Conservation (phyloP, 2,797 vertebrate species). For the Protosalanx chinensis region DNA sequence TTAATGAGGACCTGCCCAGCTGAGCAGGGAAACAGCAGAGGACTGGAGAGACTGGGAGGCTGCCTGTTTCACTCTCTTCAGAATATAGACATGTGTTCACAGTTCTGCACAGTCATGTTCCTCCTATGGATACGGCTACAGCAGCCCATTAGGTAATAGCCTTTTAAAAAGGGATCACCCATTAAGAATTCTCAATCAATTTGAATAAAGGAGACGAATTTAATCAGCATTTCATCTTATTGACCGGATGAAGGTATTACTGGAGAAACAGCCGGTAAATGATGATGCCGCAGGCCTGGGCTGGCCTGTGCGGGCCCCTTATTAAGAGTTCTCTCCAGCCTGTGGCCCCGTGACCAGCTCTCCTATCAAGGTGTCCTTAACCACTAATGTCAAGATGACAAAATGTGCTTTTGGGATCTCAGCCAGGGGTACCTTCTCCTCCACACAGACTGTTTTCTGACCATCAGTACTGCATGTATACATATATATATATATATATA, state of each 20-base stretch:
- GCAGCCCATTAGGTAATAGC: conserved; percentile 40
- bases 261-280: conserved; percentile 10
- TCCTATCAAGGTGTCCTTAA: too few species aligned
- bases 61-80: conserved; percentile 16
- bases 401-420: too few species aligned
- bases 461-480: too few species aligned
- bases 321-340: background rate
- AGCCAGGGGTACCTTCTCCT: too few species aligned
- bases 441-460: too few species aligned
- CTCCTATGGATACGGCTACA: conserved; percentile 33
- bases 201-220: conserved; percentile 27
- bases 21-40: conserved; percentile 3
- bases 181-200: conserved; percentile 39
- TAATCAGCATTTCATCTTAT: conserved; percentile 27
- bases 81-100: conserved; percentile 31
- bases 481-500: too few species aligned
- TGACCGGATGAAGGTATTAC: conserved; percentile 31
- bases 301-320: conserved; percentile 2
- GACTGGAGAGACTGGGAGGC: conserved; percentile 7
- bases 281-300: background rate
- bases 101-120: conserved; percentile 35
- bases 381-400: too few species aligned
- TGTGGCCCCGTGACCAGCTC: too few species aligned
- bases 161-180: conserved; percentile 44
- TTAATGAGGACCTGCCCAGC: conserved; percentile 26